phyloP scores from a whole-genome alignment of 2,888 invertebrate genomes.

The Abrostola triplasia region DNA sequence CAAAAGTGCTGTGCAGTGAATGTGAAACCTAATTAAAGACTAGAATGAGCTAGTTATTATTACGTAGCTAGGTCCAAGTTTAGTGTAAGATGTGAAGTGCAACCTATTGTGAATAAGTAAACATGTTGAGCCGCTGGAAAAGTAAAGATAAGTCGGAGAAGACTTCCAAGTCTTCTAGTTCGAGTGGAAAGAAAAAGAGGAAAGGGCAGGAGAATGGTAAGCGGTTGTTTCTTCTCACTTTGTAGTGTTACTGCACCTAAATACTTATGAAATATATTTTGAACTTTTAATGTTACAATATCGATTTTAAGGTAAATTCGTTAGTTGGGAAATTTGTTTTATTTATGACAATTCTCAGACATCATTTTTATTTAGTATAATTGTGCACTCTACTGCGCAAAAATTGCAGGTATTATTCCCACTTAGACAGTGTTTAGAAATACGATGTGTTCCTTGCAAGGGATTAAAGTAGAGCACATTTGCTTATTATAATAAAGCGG shows the following conservation, averaged over 20 bases:
- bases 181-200: conserved; percentile 93
- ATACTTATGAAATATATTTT: conserved; percentile 11
- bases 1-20: conserved; percentile 14
- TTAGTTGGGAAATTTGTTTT: too few species aligned
- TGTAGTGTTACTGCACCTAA: neutral
- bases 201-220: conserved; percentile 95
- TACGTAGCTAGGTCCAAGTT: conserved; percentile 37
- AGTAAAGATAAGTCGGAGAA: conserved; percentile 94
- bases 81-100: conserved; percentile 46
- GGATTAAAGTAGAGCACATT: too few species aligned
- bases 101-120: conserved; percentile 52
- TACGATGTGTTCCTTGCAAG: too few species aligned
- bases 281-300: too few species aligned
- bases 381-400: too few species aligned
- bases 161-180: conserved; percentile 86
- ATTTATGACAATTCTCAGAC: too few species aligned
- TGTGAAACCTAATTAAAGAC: conserved; percentile 13
- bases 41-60: conserved; percentile 16
- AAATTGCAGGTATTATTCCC: too few species aligned
- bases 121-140: conserved; percentile 95
- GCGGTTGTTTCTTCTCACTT: conserved; percentile 51
- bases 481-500: too few species aligned
- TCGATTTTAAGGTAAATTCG: too few species aligned
- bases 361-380: too few species aligned
- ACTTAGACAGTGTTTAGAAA: too few species aligned